Conservation (phyloP, 2,888 invertebrate genomes). For the Rhagophthalmus giganteus region DNA sequence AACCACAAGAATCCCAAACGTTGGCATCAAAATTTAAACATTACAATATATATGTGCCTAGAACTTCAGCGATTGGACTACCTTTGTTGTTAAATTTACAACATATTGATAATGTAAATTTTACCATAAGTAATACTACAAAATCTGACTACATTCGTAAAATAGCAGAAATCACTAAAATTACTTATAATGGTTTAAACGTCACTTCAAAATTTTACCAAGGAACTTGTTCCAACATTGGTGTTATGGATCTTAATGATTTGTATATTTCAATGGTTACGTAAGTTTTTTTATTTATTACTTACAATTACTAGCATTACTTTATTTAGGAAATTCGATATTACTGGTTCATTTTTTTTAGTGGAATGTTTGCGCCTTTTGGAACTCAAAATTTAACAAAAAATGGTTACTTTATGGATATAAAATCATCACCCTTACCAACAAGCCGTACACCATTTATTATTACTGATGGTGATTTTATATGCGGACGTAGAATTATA, state of each 20-base stretch:
- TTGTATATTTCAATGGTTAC: conserved; percentile 69
- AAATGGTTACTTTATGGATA: conserved; percentile 61
- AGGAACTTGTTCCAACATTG: conserved; percentile 63
- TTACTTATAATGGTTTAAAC: conserved; percentile 43
- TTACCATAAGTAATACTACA: conserved; percentile 38
- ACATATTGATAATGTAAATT: conserved; percentile 44
- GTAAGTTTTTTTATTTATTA: conserved; percentile 54
- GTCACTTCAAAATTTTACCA: conserved; percentile 46
- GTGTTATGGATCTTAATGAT: conserved; percentile 67
- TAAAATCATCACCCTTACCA: conserved; percentile 38
- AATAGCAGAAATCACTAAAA: conserved; percentile 45
- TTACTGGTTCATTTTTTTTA: conserved; percentile 47
- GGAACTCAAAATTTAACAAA: conserved; percentile 58
- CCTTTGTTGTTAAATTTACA: conserved; percentile 45
- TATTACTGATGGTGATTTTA: conserved; percentile 48
- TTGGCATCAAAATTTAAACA: conserved; percentile 43
- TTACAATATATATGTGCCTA: conserved; percentile 50
- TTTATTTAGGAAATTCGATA: too few relatives aligned
- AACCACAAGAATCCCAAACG: conserved; percentile 40
- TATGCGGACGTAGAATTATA: conserved; percentile 60
- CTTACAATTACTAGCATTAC: conserved; percentile 1
- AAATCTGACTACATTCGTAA: conserved; percentile 43
- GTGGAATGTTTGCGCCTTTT: conserved; percentile 61
- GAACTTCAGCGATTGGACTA: conserved; percentile 45
- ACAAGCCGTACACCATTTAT: conserved; percentile 52